Evolutionary conservation across 2,888 invertebrate genomes (phyloP), one percentile per base, ranked within the genome.

Genomic region (Sinodicranocentrus sp.): DNA sequence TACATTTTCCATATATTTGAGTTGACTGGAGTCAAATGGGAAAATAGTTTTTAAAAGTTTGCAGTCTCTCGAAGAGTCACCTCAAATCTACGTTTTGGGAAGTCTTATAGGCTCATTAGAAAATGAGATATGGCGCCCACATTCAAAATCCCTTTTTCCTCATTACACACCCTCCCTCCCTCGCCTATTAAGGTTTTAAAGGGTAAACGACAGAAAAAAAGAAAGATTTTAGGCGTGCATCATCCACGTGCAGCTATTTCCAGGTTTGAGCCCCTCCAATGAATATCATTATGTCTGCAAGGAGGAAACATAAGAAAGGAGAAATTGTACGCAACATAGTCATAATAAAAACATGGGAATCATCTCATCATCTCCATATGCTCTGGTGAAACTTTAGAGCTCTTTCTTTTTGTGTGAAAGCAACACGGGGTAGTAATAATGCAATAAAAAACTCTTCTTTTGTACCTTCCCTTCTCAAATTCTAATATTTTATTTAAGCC

Each of bases 401-500:
- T 75, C 28, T 17, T 48, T 10, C 8, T 39, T 19, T 33, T 15
- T 19, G 1, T 33, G 17, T 54, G 19, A 26, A 2, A 48, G 25
- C 15, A n/a, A n/a, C 48, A 6, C 48, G 23, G 44, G 44, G 25
- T 26, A 43, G 25, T 43, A 44, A 61, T 72, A 48, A 75, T 63
- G 75, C 63, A 75, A 77, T 77, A 77, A 77, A 76, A 77, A 76
- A 33, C 23, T 54, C 8, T 57, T 39, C 21, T 61, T 3, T 43
- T 25, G 8, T 54, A 26, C 54, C 23, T 77, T 23, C 76, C 39
- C 26, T 54, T 19, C 54, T 52, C 59, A 17, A 39, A 13, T 54
- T 67, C 57, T 67, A 43, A 77, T 77, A 67, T 77, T 77, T 77
- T 77, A 77, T 77, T 77, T 77, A 77, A 77, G 44, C 57, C 57